phyloP scores from a whole-genome alignment of 2,797 vertebrate species.

The Esox masquinongy region DNA sequence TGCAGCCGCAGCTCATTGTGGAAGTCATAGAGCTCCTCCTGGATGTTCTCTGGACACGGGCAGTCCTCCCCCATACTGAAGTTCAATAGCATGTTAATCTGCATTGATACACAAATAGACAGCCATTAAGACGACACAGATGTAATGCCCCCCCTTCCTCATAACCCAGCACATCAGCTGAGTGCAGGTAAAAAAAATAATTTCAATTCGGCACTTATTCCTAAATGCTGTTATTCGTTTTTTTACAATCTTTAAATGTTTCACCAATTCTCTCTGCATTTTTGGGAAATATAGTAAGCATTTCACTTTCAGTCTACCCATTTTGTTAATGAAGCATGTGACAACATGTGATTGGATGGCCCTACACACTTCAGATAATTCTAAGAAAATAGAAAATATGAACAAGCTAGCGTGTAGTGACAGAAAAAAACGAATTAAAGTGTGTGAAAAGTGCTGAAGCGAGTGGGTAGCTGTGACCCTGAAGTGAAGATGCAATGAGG shows the following conservation, averaged over 20 bases:
- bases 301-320: too few species aligned
- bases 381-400: background rate
- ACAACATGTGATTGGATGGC: background rate
- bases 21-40: slow-evolving; percentile 90
- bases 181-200: too few species aligned
- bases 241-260: too few species aligned
- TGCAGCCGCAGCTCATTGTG: slow-evolving; percentile 94
- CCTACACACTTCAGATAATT: background rate
- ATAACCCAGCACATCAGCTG: too few species aligned
- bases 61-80: slow-evolving; percentile 94
- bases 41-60: slow-evolving; percentile 92
- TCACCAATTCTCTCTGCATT: too few species aligned
- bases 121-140: background rate
- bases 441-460: slow-evolving; percentile 46
- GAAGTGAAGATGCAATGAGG: slow-evolving; percentile 21
- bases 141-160: background rate
- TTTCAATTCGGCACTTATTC: too few species aligned
- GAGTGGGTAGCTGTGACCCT: slow-evolving; percentile 54
- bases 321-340: too few species aligned
- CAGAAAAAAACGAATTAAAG: slow-evolving; percentile 48
- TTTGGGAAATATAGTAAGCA: too few species aligned
- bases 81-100: slow-evolving; percentile 98
- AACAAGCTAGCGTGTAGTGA: background rate
- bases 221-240: too few species aligned
- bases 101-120: slow-evolving; percentile 35